phyloP scores from a whole-genome alignment of 35 echinoderm and acorn worm genomes.

The Hemicentrotus pulcherrimus region DNA sequence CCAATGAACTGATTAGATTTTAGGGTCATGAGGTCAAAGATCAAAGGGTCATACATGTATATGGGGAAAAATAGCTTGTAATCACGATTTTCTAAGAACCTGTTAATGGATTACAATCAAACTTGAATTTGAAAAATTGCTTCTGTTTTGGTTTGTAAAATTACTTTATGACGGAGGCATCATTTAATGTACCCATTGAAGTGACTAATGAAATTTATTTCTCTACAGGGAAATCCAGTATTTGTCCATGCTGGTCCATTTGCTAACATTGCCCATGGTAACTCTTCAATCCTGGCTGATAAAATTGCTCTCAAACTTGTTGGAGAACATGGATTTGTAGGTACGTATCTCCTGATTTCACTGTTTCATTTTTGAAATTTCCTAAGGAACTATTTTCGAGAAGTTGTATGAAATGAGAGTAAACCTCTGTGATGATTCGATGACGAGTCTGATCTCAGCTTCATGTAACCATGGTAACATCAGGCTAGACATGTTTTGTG shows the following conservation, averaged over 20 bases:
- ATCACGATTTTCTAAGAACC: no score
- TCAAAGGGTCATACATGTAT: no score
- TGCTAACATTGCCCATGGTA: conserved; percentile 98
- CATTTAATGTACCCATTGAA: no score
- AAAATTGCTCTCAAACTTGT: conserved; percentile 94
- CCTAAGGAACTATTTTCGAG: no score
- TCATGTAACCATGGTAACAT: conserved; percentile 8
- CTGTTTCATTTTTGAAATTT: no score
- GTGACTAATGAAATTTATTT: not conserved
- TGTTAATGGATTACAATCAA: no score
- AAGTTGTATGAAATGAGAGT: not conserved
- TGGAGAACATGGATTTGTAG: conserved; percentile 94
- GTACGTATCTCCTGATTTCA: conserved; percentile 53
- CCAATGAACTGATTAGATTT: no score
- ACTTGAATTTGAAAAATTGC: no score
- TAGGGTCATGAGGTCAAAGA: no score
- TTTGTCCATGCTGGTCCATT: conserved; percentile 99
- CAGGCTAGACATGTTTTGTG: conserved; percentile 53
- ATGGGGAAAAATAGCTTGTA: no score
- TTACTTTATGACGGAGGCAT: no score
- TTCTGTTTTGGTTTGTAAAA: no score
- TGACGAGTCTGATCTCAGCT: conserved; percentile 59
- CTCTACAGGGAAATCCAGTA: conserved; percentile 83
- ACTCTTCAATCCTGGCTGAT: conserved; percentile 88
- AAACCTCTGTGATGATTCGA: conserved; percentile 59